Conservation (phyloP, 2,797 vertebrate species). For the Cuculus canorus region DNA sequence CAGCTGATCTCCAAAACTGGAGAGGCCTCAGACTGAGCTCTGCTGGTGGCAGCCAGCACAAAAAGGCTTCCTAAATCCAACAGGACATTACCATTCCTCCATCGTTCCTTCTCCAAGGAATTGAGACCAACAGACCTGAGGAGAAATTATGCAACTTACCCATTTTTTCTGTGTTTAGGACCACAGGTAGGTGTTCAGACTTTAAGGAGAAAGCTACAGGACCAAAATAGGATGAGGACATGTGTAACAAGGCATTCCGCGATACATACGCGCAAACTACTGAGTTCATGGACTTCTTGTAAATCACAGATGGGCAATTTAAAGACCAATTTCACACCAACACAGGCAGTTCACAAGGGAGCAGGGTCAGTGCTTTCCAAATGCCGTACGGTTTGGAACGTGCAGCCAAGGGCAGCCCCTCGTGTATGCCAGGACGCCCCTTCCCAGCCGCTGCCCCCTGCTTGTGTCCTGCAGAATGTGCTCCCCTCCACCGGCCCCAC, state of each 20-base stretch:
- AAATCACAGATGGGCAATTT: background rate
- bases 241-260: background rate
- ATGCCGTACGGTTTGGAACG: no score
- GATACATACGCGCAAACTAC: accelerated
- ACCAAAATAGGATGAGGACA: no score
- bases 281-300: no score
- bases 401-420: no score
- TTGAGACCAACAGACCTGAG: background rate
- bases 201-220: background rate
- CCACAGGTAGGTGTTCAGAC: no score
- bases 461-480: no score
- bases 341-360: background rate
- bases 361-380: accelerated
- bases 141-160: background rate
- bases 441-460: no score
- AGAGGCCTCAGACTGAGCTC: accelerated
- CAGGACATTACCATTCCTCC: accelerated
- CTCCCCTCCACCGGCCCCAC: no score
- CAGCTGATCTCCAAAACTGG: background rate
- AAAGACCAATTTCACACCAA: background rate
- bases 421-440: no score
- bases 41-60: no score
- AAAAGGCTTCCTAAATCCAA: no score
- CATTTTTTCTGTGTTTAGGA: background rate
- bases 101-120: background rate